A percentile compares a stretch with the other conserved stretches of the same genome.
Evolutionary conservation across 2,888 invertebrate species (phyloP).

Genomic region (Vannuccia rotundouncinata): DNA sequence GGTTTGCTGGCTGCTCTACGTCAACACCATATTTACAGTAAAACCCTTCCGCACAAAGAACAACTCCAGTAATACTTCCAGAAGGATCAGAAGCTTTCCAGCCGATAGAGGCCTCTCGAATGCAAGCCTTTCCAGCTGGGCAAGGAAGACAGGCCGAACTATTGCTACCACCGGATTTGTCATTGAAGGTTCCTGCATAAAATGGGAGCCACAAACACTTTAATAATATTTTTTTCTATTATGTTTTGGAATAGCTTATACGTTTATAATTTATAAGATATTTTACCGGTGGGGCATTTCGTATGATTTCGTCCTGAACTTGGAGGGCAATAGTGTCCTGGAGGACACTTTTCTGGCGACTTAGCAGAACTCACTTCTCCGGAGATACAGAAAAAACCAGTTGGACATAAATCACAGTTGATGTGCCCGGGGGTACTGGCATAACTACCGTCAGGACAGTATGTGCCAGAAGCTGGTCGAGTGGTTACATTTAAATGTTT

Average conservation of each 20-base stretch:
- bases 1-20: neutral
- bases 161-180: neutral
- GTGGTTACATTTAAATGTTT: too few relatives aligned
- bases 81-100: neutral
- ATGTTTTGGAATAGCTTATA: too few relatives aligned
- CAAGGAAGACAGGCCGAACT: neutral
- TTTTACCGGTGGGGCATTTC: neutral
- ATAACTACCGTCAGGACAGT: constrained; percentile 42
- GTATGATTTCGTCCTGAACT: constrained; percentile 42
- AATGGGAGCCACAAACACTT: neutral
- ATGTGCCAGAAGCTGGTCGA: neutral
- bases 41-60: neutral
- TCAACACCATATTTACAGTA: neutral
- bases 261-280: too few relatives aligned
- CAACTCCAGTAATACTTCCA: neutral
- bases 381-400: constrained; percentile 50
- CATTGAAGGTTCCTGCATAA: neutral
- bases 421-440: constrained; percentile 44
- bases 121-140: neutral
- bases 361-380: constrained; percentile 43
- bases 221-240: neutral
- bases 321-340: constrained; percentile 48
- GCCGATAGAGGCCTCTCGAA: neutral
- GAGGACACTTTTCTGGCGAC: constrained; percentile 43
- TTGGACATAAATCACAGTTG: constrained; percentile 44